phyloP scores from a whole-genome alignment of 2,888 invertebrate genomes.

The Orchestes rusci region DNA sequence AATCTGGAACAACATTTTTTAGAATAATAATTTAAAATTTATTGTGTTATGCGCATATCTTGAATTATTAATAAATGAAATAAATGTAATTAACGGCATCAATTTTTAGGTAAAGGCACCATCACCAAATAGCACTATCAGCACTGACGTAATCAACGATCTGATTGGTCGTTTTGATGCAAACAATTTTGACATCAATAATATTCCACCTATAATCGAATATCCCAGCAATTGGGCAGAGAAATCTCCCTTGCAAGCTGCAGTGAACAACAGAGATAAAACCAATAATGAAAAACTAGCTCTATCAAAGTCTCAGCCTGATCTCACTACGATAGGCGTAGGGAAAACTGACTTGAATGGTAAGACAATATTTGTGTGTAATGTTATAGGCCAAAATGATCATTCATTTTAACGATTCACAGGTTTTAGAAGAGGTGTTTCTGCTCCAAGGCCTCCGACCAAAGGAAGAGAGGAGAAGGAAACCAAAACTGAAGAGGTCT shows the following conservation, averaged over 20 bases:
- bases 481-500: slow-evolving; percentile 50
- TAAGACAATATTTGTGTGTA: slow-evolving; percentile 12
- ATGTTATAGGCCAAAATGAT: no score
- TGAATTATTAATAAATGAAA: no score
- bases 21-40: no score
- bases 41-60: no score
- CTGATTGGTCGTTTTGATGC: slow-evolving; percentile 29
- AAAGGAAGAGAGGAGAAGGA: slow-evolving; percentile 53
- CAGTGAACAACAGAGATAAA: slow-evolving; percentile 33
- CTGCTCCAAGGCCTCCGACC: slow-evolving; percentile 48
- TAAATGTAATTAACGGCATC: slow-evolving; percentile 2
- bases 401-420: no score
- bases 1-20: no score
- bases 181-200: slow-evolving; percentile 33
- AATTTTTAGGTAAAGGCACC: slow-evolving; percentile 40
- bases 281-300: slow-evolving; percentile 49
- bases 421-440: slow-evolving; percentile 40
- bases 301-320: slow-evolving; percentile 76
- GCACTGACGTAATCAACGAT: slow-evolving; percentile 28
- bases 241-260: slow-evolving; percentile 36
- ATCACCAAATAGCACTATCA: slow-evolving; percentile 30
- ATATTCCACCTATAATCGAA: slow-evolving; percentile 40
- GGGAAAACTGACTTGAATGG: slow-evolving; percentile 27
- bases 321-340: slow-evolving; percentile 55
- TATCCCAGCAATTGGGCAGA: slow-evolving; percentile 43